phyloP scores from a whole-genome alignment of 2,888 invertebrate species.

The Odontocolon sp. region DNA sequence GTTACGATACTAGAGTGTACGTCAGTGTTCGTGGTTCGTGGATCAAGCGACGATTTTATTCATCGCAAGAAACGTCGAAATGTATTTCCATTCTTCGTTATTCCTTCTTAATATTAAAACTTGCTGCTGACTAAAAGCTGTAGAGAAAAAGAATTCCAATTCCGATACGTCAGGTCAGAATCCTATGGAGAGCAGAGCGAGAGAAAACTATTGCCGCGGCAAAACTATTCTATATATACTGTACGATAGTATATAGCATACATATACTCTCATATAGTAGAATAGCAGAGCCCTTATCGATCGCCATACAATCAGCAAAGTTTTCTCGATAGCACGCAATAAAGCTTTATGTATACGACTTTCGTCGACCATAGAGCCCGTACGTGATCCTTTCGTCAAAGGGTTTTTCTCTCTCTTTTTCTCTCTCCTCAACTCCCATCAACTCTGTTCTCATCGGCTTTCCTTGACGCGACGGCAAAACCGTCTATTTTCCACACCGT shows the following conservation, averaged over 20 bases:
- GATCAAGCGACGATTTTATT: too few species aligned
- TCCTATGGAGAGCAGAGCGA: neutral
- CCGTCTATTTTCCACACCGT: conserved; percentile 3
- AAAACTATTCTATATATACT: conserved; percentile 14
- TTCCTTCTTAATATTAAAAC: conserved; percentile 6
- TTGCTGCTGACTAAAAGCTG: neutral
- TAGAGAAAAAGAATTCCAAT: conserved; percentile 25
- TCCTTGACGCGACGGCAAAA: conserved; percentile 17
- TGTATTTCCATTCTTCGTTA: neutral
- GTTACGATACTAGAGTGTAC: too few species aligned
- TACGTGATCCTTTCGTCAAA: conserved; percentile 70
- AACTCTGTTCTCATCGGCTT: conserved; percentile 35
- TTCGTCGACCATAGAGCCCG: conserved; percentile 66
- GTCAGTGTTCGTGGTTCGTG: too few species aligned
- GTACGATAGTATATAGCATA: neutral
- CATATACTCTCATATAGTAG: conserved; percentile 4
- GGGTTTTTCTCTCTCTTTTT: conserved; percentile 44
- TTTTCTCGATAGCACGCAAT: conserved; percentile 67
- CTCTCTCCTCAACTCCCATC: too few species aligned
- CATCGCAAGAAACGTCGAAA: too few species aligned
- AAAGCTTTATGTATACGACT: conserved; percentile 71
- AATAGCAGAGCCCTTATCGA: conserved; percentile 59
- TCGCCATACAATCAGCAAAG: conserved; percentile 69
- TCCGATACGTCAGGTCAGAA: conserved; percentile 4
- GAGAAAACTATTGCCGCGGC: conserved; percentile 18